Conservation (phyloP, 92 coral and sea anemone species). For the Epizoanthus ramosus region DNA sequence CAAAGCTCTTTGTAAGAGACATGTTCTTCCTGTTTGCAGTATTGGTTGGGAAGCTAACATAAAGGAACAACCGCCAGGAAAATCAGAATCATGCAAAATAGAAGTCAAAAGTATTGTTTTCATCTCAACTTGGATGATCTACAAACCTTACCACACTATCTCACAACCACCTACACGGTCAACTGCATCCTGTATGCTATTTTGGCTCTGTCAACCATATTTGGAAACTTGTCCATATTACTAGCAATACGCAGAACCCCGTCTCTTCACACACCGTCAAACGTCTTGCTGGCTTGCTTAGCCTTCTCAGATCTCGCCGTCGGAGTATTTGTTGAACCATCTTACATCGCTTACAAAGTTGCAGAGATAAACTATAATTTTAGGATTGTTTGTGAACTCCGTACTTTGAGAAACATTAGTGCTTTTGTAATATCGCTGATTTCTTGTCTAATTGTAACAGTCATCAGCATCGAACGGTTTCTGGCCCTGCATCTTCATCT, state of each 20-base stretch:
- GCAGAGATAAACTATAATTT: not conserved
- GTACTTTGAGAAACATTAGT: not conserved
- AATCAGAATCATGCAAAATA: not conserved
- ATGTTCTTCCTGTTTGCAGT: no score
- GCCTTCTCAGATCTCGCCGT: not conserved
- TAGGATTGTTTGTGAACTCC: not conserved
- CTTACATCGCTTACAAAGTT: slow-evolving; percentile 3
- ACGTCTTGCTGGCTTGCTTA: not conserved
- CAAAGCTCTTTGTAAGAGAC: no score
- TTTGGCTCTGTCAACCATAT: no score
- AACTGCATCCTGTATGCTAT: not conserved
- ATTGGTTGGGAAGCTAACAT: no score
- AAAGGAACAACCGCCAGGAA: no score
- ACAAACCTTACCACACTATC: not conserved
- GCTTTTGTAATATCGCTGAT: not conserved
- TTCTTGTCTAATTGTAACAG: slow-evolving; percentile 5
- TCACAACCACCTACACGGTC: not conserved
- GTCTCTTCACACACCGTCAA: no score
- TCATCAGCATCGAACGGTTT: not conserved
- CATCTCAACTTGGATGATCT: not conserved
- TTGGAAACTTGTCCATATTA: no score
- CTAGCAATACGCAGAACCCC: no score
- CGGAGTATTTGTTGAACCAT: not conserved
- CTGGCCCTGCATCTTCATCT: not conserved
- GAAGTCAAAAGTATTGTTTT: not conserved